Conservation (phyloP, 2,797 vertebrate species). For the Thripadectes ignobilis region DNA sequence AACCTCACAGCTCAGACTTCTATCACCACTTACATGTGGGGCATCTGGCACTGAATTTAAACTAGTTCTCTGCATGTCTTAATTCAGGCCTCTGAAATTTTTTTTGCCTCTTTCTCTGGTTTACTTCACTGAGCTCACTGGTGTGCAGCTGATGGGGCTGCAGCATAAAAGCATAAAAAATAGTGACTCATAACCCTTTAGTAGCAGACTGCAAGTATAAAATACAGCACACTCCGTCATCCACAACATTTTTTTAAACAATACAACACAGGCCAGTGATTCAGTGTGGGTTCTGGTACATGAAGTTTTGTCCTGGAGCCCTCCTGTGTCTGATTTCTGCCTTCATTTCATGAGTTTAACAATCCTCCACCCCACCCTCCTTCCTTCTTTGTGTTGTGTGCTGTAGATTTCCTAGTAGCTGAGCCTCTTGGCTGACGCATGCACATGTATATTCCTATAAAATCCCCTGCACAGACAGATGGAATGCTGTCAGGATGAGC, state of each 20-base stretch:
- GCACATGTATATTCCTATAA: not conserved
- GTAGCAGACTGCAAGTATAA: not conserved
- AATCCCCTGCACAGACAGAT: not conserved
- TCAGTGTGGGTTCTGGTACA: not conserved
- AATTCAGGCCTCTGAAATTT: not conserved
- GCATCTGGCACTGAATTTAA: not conserved
- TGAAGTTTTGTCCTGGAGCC: not conserved
- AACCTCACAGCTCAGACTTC: not conserved
- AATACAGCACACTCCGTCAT: constrained; percentile 9
- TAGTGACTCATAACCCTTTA: constrained; percentile 34
- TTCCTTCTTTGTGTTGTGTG: not conserved
- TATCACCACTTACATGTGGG: not conserved
- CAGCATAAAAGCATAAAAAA: not conserved
- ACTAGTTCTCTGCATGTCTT: not conserved
- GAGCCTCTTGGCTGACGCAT: not conserved
- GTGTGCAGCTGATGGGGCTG: not conserved
- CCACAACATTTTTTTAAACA: not conserved
- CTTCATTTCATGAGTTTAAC: not conserved
- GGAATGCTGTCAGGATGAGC: not conserved
- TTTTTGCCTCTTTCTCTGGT: not conserved
- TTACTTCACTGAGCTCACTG: not conserved
- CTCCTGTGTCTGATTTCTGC: not conserved
- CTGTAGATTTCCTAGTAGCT: not conserved
- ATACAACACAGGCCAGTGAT: constrained; percentile 6
- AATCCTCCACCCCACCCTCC: accelerated